Evolutionary conservation across 30 jellyfish, hydroid and myxozoan species (phyloP), one percentile per base, ranked within the genome.

Genomic region (Chironex yamaguchii): DNA sequence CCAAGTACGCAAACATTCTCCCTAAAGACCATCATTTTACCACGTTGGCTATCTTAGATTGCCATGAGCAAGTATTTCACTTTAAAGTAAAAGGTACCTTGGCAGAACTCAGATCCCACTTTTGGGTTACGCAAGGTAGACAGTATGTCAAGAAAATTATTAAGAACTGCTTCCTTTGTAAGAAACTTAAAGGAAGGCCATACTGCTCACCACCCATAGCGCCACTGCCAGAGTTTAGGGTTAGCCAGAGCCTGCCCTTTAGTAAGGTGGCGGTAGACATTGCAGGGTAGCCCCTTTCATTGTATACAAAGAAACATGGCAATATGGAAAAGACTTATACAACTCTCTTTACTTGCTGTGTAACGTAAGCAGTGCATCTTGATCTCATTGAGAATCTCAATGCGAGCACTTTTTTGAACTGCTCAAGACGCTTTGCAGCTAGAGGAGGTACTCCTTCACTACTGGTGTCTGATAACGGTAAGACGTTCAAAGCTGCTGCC

Each of bases 221-320:
- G 25, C 11, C 21, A 6, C 23, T 54, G 3, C 71, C 71, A 3
- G 71, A n/a, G 22, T 54, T 54, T n/a, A 54, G 71, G 71, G 71
- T 54, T 9, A 54, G 4, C 3, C 31, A 54, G 22, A 32, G 4
- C 6, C 71, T 4, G 25, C 71, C 71, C 21, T 54, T 54, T n/a
- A n/a, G 21, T 3, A 54, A 54, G 3, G 25, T n/a, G 3, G 71
- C 31, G 12, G 14, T 66, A 9, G 80, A 66, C 22, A 23, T 23
- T 30, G 80, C 80, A 66, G 80, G 80, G 64, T 23, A 4, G 68
- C n/a, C n/a, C n/a, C n/a, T n/a, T n/a, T n/a, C n/a, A n/a, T n/a
- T n/a, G n/a, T n/a, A n/a, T n/a, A n/a, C n/a, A n/a, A n/a, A n/a
- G n/a, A n/a, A 20, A 3, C 3, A 6, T 6, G 71, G 71, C 4